Base-by-base conservation (phyloP, 2,888 invertebrate species). In the Lacanobia wlatinum region DNA sequence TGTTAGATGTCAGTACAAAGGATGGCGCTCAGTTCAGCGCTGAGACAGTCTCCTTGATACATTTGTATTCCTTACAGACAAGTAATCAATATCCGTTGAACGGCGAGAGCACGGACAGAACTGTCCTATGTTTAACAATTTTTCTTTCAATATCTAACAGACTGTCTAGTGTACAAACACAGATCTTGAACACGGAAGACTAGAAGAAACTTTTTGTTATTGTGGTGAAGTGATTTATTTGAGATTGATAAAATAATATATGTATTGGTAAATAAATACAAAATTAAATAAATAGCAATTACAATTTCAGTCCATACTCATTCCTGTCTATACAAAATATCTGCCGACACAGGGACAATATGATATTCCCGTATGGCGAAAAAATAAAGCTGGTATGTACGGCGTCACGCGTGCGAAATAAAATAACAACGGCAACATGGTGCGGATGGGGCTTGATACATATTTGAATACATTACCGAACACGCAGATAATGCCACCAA, bases 401-500 rank as follows among this genome's bases (percentile, higher is more conserved):
- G 91, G 88, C 91, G 92, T 94, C 96, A 96, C 95, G 95, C 94
- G 93, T 93, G 88, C 89, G 92, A 94, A 95, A 95, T 95, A 96
- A 96, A 96, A 95, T 96, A 95, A 94, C 94, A 94, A 92, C 92
- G 93, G 88, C 93, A 93, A 93, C 93, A 93, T 90, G 93, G 92
- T 92, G 94, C 93, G 95, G 93, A 94, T 93, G 94, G 92, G 91
- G 93, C 94, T 93, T 94, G 94, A 95, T 96, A 96, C 95, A 95
- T 96, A 96, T 96, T 96, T 96, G 96, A 96, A 96, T 96, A 96
- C 91, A 96, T 96, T 95, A 96, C 95, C 84, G 92, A 94, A 92
- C 93, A 94, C 93, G 94, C 92, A 94, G 93, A 94, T 95, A 95
- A 94, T 94, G 92, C 94, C 90, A 89, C 90, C 91, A 90, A 93